phyloP scores from a whole-genome alignment of 2,888 invertebrate genomes.

The Ecliptopera silaceata region DNA sequence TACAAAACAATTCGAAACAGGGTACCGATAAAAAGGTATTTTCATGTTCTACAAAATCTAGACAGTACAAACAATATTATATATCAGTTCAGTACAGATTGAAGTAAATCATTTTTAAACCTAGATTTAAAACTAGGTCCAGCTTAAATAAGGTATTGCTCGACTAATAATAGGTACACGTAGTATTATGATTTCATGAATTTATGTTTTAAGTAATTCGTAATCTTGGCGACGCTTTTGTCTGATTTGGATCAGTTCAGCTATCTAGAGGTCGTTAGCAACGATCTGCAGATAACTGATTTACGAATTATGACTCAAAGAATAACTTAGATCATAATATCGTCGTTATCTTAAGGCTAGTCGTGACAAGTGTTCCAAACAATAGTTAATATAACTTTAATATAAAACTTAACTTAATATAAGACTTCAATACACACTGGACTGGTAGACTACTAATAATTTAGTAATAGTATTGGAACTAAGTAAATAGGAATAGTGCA shows the following conservation, averaged over 20 bases:
- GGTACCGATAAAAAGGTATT: slow-evolving; percentile 41
- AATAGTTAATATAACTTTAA: too few relatives aligned
- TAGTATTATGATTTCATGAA: too few relatives aligned
- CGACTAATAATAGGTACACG: slow-evolving; percentile 1
- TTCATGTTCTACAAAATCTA: slow-evolving; percentile 30
- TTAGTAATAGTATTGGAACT: slow-evolving; percentile 23
- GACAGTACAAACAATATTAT: slow-evolving; percentile 6
- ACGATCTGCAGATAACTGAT: too few relatives aligned
- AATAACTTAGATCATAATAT: too few relatives aligned
- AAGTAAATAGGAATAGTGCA: slow-evolving; percentile 62
- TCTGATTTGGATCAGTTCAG: too few relatives aligned
- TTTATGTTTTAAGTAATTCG: too few relatives aligned
- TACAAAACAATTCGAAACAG: slow-evolving; percentile 59
- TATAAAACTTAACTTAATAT: not conserved
- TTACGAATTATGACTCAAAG: too few relatives aligned
- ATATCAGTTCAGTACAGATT: slow-evolving; percentile 13
- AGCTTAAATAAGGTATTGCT: slow-evolving; percentile 1
- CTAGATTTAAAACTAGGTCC: not conserved
- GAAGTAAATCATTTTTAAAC: not conserved
- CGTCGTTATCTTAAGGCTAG: too few relatives aligned
- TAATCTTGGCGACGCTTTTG: too few relatives aligned
- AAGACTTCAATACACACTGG: slow-evolving; percentile 18
- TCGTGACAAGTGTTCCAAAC: too few relatives aligned
- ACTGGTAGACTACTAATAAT: slow-evolving; percentile 1
- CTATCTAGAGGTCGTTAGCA: too few relatives aligned